phyloP scores from a whole-genome alignment of 92 coral and sea anemone species.

The Paramuricea clavata region DNA sequence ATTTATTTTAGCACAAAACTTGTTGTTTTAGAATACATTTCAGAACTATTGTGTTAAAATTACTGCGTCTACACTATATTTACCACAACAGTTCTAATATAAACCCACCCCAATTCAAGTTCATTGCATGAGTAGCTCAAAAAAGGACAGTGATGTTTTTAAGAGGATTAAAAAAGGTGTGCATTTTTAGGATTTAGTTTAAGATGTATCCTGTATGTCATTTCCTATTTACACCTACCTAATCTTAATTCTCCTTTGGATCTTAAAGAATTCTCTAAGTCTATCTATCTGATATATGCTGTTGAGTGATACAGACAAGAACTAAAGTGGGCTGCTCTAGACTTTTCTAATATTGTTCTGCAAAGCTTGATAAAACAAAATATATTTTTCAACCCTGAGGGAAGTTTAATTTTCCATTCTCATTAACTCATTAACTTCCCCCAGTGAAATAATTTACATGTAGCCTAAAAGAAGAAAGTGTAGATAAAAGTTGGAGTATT shows the following conservation, averaged over 20 bases:
- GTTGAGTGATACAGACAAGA: constrained; percentile 4
- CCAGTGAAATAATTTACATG: too few relatives aligned
- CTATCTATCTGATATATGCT: background rate
- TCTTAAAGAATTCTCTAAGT: background rate
- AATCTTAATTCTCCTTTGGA: background rate
- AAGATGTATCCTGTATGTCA: constrained; percentile 7
- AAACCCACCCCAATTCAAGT: background rate
- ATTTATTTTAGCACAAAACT: background rate
- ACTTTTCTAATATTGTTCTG: background rate
- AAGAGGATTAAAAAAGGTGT: constrained; percentile 16
- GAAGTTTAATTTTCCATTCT: background rate
- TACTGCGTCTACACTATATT: background rate
- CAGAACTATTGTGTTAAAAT: background rate
- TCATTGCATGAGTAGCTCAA: background rate
- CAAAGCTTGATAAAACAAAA: background rate
- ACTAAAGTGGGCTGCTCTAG: background rate
- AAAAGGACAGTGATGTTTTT: background rate
- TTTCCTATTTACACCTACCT: constrained; percentile 24
- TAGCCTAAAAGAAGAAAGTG: too few relatives aligned
- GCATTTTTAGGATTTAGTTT: background rate
- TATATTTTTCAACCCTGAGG: background rate
- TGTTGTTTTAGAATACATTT: background rate
- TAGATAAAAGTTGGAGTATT: too few relatives aligned
- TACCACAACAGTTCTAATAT: background rate
- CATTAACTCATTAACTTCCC: background rate